Evolutionary conservation across 2,888 invertebrate species (phyloP), one percentile per base, ranked within the genome.

Genomic region (Calameuta pallipes): DNA sequence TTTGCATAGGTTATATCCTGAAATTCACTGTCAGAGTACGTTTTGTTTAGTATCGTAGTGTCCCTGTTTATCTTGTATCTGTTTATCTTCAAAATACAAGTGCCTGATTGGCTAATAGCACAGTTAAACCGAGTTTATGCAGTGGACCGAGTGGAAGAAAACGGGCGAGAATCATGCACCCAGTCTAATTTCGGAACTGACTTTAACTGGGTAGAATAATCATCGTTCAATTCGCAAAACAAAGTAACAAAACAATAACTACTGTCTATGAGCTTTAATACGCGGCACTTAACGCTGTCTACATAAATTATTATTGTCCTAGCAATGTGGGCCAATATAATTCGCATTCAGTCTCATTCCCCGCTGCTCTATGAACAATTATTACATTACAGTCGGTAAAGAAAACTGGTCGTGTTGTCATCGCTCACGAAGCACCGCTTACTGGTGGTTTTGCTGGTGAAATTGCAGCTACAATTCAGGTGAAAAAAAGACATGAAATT

Each of bases 371-470:
- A 37, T 34, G 23, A 33, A 76, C 75, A 71, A 73, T 69, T 71
- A 77, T 83, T 82, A 80, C 83, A 78, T 94, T 94, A 23, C 92
- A 99, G 98, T 99, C 98, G 0, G 99, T 96, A 56, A 95, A 95
- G 90, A 99, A 99, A 93, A 99, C 99, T 0, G 98, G 98, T 1
- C 94, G 98, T 12, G 95, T 96, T 36, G 90, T 99, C 73, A 94
- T 99, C 37, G 94, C 99, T 0, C 99, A 99, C 92, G 99, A 99
- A 92, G 99, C 99, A 0, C 99, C 99, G 0, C 91, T 98, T 77
- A 98, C 99, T 0, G 94, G 95, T 83, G 99, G 99, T 15, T 99
- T 99, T 92, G 99, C 98, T 0, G 97, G 98, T 3, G 99, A 99
- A 92, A 92, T 99, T 23, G 97, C 98, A 0, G 97, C 99, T 1